These are phyloP conservation scores for Cheilosia urbana DNA, from an alignment of 2,888 invertebrate species.

Conservation along the genomic window DNA sequence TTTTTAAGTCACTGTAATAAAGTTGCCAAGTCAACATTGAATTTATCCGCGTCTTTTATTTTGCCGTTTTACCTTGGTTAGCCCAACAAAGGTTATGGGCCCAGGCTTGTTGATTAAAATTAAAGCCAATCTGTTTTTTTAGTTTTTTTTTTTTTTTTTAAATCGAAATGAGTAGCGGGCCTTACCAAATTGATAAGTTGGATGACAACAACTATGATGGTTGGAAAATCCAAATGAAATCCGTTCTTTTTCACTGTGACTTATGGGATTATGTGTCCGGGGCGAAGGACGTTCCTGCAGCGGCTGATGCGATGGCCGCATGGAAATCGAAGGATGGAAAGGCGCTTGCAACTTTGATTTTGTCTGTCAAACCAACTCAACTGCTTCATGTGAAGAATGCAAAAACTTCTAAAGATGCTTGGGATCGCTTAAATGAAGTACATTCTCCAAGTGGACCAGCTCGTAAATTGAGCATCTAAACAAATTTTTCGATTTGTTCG, in stretches of 20 bases:
- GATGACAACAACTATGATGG: constrained; percentile 39
- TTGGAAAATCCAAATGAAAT: constrained; percentile 40
- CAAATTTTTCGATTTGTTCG: constrained; percentile 35
- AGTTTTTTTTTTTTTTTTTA: not conserved
- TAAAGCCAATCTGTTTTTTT: not conserved
- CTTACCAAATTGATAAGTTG: constrained; percentile 38
- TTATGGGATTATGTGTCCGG: constrained; percentile 20
- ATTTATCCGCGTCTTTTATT: too few species aligned
- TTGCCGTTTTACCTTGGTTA: not conserved
- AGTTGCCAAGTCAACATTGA: too few species aligned
- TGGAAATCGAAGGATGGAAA: constrained; percentile 38
- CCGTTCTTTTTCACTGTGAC: constrained; percentile 25
- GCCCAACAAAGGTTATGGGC: constrained; percentile 37
- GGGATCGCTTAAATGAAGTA: constrained; percentile 21
- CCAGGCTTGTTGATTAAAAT: constrained; percentile 15
- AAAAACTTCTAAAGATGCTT: constrained; percentile 37
- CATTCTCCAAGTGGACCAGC: constrained; percentile 40
- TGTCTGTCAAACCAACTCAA: constrained; percentile 33
- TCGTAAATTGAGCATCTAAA: constrained; percentile 40
- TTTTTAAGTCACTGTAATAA: too few species aligned
- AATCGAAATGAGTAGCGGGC: constrained; percentile 26
- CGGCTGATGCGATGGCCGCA: not conserved
- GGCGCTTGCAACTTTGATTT: constrained; percentile 34
- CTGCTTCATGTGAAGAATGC: constrained; percentile 33
- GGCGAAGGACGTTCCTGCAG: constrained; percentile 3